Base-by-base conservation (phyloP, 2,113 vertebrate genomes). In the Pterocles orientalis region DNA sequence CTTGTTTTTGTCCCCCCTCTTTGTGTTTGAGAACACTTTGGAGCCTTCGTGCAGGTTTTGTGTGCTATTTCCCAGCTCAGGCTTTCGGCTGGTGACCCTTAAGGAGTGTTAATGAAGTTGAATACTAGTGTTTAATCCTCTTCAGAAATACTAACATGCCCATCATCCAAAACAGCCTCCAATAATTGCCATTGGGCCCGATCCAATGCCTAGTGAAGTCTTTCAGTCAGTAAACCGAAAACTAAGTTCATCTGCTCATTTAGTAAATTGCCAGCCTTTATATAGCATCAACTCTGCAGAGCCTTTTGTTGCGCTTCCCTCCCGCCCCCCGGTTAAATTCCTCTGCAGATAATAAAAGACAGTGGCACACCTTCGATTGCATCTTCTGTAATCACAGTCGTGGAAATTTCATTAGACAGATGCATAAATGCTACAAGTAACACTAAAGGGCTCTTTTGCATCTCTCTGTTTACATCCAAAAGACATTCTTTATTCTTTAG, bases 101-200 rank as follows among this genome's bases (percentile, higher is more conserved):
- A 92, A 94, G 95, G 96, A 95, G 90, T 91, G 95, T 93, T 97
- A 97, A 97, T 96, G 96, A 98, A 97, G 86, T 89, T 29, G 95
- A 96, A 97, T 91, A 95, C 83, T 95, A 95, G 84, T 88, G 82
- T 96, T 97, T 96, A 96, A 96, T 95, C 94, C 96, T 92, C 90
- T 97, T 96, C 96, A 97, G 95, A 93, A 97, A 97, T 96, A 96
- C 93, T 97, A 97, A 95, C 81, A 95, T 93, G 91, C 86, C 95
- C 86, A 95, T 96, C 90, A 81, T 91, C 92, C 82, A 91, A 97
- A 95, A 88, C 70, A 95, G 92, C 92, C 86, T 94, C 91, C 80
- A 95, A 96, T 94, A 95, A 95, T 94, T 96, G 95, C 90, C 91
- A 93, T 95, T 92, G 94, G 92, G 91, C 86, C 89, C 41, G 28